A percentile compares a stretch with the other conserved stretches of the same genome.
phyloP scores from a whole-genome alignment of 1,140 invertebrate genomes.

The Pteromalus puparum region DNA sequence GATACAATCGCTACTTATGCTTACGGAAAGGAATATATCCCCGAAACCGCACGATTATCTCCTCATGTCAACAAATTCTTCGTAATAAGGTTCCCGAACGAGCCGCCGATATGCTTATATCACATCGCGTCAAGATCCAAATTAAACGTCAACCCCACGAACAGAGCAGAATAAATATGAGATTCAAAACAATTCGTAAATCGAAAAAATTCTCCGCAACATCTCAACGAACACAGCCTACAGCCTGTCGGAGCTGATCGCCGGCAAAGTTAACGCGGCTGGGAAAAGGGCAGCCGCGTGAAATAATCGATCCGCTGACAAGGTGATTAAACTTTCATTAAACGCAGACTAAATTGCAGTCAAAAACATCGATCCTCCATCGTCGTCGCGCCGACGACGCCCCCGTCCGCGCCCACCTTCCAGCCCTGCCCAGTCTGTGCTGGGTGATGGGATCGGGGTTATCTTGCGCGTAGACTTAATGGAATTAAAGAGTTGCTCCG shows the following conservation, averaged over 20 bases:
- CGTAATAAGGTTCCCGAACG: no score
- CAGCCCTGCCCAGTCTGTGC: constrained; percentile 42
- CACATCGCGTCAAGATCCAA: no score
- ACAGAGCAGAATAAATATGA: background rate
- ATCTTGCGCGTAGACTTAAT: constrained; percentile 60
- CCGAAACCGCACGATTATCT: no score
- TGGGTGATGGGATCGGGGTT: constrained; percentile 57
- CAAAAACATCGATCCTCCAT: constrained; percentile 67
- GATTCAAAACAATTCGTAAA: background rate
- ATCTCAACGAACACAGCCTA: background rate
- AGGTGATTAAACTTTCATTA: constrained; percentile 73
- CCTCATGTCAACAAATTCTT: no score
- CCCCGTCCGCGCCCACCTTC: constrained; percentile 45
- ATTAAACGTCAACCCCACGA: no score
- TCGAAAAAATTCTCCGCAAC: background rate
- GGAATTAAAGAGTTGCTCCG: constrained; percentile 62
- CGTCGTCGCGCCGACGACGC: constrained; percentile 1
- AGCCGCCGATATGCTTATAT: no score
- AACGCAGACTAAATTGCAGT: constrained; percentile 70
- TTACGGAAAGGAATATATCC: no score
- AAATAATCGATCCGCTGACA: constrained; percentile 69
- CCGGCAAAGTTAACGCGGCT: background rate
- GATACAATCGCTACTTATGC: no score
- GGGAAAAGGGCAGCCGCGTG: constrained; percentile 61
- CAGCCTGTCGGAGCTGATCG: constrained; percentile 8